Evolutionary conservation across 2,113 vertebrate species (phyloP).

Genomic region (Capreolus pygargus): DNA sequence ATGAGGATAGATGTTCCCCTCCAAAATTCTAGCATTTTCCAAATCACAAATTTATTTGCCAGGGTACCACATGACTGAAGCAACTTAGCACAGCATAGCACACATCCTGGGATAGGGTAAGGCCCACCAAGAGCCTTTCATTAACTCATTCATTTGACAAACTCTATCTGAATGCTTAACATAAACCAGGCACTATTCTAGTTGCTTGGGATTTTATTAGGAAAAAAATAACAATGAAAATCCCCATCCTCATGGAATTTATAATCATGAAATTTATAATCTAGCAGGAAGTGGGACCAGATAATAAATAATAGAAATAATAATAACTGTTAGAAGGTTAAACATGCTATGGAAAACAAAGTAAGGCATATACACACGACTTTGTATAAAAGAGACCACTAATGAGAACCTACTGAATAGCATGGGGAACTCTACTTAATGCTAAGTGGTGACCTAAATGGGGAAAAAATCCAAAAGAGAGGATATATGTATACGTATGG

Average conservation of each 20-base stretch:
- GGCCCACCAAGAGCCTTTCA: neutral
- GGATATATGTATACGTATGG: accelerated
- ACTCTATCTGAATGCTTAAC: neutral
- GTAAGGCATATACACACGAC: neutral
- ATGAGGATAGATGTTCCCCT: neutral
- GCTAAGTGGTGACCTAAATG: neutral
- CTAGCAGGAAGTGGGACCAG: neutral
- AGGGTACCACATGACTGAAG: neutral
- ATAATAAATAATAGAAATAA: neutral
- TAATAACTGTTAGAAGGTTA: neutral
- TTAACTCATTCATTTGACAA: neutral
- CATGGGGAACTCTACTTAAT: neutral
- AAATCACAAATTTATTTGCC: neutral
- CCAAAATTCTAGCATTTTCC: neutral
- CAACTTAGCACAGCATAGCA: neutral
- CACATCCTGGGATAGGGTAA: neutral
- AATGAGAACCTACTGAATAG: neutral
- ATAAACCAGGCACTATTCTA: neutral
- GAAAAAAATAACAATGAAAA: neutral
- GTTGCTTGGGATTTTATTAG: neutral
- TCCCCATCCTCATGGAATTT: neutral
- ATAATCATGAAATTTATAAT: neutral
- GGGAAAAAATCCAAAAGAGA: neutral
- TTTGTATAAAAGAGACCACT: neutral
- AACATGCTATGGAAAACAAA: neutral